Conservation (phyloP, 2,797 vertebrate genomes). For the Podarcis siculus region DNA sequence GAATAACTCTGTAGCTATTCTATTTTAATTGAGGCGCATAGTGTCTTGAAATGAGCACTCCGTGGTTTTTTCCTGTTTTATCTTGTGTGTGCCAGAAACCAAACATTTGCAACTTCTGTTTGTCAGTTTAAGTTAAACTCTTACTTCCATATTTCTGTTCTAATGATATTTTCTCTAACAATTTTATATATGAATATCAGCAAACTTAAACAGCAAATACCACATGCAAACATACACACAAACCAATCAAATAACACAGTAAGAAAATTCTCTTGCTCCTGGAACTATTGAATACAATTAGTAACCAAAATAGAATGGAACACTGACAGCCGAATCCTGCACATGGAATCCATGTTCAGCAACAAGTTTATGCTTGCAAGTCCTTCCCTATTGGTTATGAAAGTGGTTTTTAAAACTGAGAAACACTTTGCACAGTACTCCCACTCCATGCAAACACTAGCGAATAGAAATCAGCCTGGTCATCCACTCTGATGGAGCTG, state of each 20-base stretch:
- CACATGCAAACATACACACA: background rate
- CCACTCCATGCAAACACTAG: background rate
- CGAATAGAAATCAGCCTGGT: background rate
- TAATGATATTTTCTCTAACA: background rate
- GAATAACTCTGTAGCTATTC: rapidly evolving
- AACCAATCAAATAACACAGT: background rate
- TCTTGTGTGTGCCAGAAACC: background rate
- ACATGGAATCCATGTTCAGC: background rate
- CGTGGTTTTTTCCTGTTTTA: constrained; percentile 12
- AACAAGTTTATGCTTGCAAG: background rate
- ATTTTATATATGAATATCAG: background rate
- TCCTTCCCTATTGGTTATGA: background rate
- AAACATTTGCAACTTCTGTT: constrained; percentile 29
- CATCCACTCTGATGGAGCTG: background rate
- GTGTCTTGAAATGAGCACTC: background rate
- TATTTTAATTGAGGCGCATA: constrained; percentile 19
- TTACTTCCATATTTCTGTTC: constrained; percentile 1
- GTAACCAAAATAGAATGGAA: background rate
- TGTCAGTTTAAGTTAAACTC: constrained; percentile 31
- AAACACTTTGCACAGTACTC: background rate
- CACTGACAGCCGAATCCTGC: background rate
- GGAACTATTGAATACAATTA: background rate
- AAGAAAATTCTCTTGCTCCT: constrained; percentile 15
- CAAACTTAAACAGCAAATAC: background rate
- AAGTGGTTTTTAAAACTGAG: background rate